phyloP scores from a whole-genome alignment of 2,888 invertebrate species.

The Griposia aprilina region DNA sequence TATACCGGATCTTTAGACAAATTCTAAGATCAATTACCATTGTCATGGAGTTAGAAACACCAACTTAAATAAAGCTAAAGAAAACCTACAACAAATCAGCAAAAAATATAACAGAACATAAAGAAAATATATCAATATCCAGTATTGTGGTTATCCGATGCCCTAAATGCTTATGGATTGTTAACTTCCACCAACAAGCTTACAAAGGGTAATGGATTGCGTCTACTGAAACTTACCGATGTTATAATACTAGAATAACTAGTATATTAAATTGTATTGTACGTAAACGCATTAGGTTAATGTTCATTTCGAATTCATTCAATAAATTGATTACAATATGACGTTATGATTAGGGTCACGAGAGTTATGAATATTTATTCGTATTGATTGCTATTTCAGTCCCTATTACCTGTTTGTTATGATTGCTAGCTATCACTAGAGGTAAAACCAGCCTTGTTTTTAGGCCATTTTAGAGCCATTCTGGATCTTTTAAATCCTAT shows the following conservation, averaged over 20 bases:
- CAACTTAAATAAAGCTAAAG: constrained; percentile 13
- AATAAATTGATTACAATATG: constrained; percentile 30
- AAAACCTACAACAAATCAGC: not conserved
- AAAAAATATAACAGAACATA: constrained; percentile 6
- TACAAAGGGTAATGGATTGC: constrained; percentile 48
- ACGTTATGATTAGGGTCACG: not conserved
- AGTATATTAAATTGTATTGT: not conserved
- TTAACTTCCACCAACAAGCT: constrained; percentile 24
- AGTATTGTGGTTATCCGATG: constrained; percentile 36
- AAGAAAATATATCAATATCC: constrained; percentile 24
- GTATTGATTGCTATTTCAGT: constrained; percentile 26
- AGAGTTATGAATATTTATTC: constrained; percentile 31
- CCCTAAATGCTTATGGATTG: constrained; percentile 39
- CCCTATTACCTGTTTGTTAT: not conserved
- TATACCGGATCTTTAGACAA: too few species aligned
- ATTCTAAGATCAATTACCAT: not conserved
- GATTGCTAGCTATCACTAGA: not conserved
- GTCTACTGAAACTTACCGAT: constrained; percentile 14
- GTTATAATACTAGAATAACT: constrained; percentile 1
- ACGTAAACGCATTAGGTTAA: constrained; percentile 18
- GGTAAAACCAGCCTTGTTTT: not conserved
- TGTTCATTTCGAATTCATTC: constrained; percentile 34
- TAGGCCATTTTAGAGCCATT: not conserved
- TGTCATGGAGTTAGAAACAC: not conserved
- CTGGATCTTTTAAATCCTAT: not conserved